Percentiles rank a stretch among this genome's conserved stretches.
These are phyloP conservation scores for Tamias sibiricus DNA, from an alignment of 2,113 vertebrate species.

Conservation along the genomic window DNA sequence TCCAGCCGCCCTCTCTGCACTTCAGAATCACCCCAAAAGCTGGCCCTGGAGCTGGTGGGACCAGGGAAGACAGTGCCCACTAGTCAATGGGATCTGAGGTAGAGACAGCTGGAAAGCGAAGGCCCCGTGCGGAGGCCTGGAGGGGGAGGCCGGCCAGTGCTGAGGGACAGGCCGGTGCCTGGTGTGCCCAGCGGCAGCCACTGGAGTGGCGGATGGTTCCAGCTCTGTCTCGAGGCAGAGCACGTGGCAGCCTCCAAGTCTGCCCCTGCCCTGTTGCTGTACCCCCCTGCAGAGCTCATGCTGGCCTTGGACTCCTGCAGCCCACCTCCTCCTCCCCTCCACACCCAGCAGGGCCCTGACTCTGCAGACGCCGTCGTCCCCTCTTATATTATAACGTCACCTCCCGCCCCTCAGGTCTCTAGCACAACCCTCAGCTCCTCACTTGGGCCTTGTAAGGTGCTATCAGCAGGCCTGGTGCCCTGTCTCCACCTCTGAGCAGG, in stretches of 20 bases:
- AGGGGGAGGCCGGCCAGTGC: not conserved
- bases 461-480: accelerated
- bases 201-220: accelerated
- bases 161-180: accelerated
- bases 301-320: no score
- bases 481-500: no score
- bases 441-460: no score
- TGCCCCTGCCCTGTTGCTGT: no score
- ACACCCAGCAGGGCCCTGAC: not conserved
- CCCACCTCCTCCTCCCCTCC: not conserved
- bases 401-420: not conserved
- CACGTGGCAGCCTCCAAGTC: no score
- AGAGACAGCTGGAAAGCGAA: not conserved
- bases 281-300: no score
- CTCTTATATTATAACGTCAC: no score
- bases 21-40: not conserved
- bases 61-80: not conserved
- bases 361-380: not conserved
- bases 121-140: accelerated
- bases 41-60: not conserved
- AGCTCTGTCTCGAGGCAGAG: not conserved
- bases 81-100: not conserved
- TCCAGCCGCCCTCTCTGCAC: not conserved
- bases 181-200: accelerated
- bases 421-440: not conserved